Conservation (phyloP, 2,888 invertebrate genomes). For the Odontomyia ornata region DNA sequence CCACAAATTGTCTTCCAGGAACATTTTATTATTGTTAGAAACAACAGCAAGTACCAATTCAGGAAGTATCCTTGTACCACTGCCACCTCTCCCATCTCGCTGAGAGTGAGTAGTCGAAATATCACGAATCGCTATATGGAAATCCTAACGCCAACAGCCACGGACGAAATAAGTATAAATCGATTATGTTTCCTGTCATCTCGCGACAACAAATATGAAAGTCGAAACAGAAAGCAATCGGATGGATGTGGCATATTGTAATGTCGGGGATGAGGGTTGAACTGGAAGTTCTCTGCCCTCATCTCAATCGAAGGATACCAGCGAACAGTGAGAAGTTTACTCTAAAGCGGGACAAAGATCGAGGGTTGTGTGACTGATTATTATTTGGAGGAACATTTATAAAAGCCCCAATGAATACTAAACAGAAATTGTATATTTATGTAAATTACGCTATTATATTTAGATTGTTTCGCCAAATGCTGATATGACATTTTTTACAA, state of each 20-base stretch:
- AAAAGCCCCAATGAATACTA: conserved; percentile 51
- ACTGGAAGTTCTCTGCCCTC: background rate
- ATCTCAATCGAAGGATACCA: too few species aligned
- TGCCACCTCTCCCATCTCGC: background rate
- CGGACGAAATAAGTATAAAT: conserved; percentile 38
- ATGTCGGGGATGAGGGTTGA: background rate
- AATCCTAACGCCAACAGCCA: conserved; percentile 15
- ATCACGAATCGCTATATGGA: background rate
- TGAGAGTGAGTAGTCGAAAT: conserved; percentile 13
- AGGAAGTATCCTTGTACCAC: conserved; percentile 6
- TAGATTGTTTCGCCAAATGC: conserved; percentile 51
- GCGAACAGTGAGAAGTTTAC: background rate
- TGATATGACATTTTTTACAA: conserved; percentile 51
- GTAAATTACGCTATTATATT: conserved; percentile 51
- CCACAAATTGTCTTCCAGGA: too few species aligned
- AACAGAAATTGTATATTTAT: conserved; percentile 52
- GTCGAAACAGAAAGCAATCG: conserved; percentile 11
- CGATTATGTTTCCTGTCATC: conserved; percentile 43
- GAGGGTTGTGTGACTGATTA: conserved; percentile 49
- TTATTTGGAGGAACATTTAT: conserved; percentile 50
- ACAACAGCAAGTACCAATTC: conserved; percentile 1
- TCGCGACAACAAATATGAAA: conserved; percentile 42
- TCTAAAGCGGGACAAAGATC: background rate
- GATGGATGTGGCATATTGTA: conserved; percentile 13
- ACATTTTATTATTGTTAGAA: background rate